Evolutionary conservation across 2,888 invertebrate genomes (phyloP), one percentile per base, ranked within the genome.

Genomic region (Clistopyga incitator): DNA sequence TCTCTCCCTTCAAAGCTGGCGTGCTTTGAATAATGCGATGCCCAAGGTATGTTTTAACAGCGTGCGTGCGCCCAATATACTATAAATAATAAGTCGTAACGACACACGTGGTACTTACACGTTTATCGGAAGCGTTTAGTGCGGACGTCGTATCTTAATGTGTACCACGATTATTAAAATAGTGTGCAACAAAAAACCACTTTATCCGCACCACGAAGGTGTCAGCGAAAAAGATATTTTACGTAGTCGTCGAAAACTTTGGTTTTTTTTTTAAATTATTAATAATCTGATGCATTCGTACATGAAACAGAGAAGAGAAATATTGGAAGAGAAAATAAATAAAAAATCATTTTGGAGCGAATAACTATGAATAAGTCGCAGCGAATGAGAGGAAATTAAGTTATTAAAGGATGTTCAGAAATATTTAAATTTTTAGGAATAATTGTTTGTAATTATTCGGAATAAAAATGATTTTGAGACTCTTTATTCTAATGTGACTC

Each of bases 31-130:
- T 90, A 90, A 84, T 84, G 81, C 72, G 81, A 81, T 81, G 77
- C 88, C 89, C 88, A 86, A 93, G 93, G 93, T 93, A 93, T 90
- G 93, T 93, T 91, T 84, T 77, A 82, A 75, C 79, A 86, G 86
- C 87, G 86, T 88, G 90, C 90, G 90, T 90, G 90, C 90, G 90
- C 86, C 88, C 86, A 89, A 86, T 88, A 85, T 84, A 80, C 81
- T 86, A 79, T 72, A 77, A 74, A 76, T 52, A 56, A 75, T 45
- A 78, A 76, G 54, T 64, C 70, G 78, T 78, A 78, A 78, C 15
- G n/a, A n/a, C 42, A 50, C 38, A 74, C 34, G 74, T 74, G 64
- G 23, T 42, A 65, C 54, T 18, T 47, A 82, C 61, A 71, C 25
- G 25, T 61, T 45, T n/a, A 56, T 47, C 64, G 23, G 52, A 79